These are phyloP conservation scores for Sebastes nivosus DNA, from an alignment of 2,797 vertebrate genomes.

Conservation along the genomic window DNA sequence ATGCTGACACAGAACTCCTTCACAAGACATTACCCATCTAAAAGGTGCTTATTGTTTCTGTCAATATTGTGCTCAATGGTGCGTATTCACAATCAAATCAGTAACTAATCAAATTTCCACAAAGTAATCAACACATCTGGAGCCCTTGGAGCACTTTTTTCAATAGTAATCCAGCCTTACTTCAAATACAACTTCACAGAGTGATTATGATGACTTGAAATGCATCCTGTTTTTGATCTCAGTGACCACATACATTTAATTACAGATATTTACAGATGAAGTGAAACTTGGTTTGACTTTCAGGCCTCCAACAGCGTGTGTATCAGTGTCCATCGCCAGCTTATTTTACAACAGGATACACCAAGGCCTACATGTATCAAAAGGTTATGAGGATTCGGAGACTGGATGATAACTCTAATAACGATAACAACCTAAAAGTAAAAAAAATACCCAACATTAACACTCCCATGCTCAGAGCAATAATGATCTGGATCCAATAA, in stretches of 20 bases:
- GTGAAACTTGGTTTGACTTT: constrained; percentile 22
- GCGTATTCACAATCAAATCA: not conserved
- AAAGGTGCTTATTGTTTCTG: not conserved
- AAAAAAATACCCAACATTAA: constrained; percentile 1
- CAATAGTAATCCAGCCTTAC: not conserved
- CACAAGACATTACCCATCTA: not conserved
- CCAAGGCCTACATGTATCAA: not conserved
- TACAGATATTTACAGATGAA: constrained; percentile 73
- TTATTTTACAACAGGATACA: constrained; percentile 1
- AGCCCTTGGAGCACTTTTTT: not conserved
- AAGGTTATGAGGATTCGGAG: not conserved
- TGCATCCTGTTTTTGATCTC: constrained; percentile 10
- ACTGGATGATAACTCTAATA: not conserved
- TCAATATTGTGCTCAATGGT: not conserved
- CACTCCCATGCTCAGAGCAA: not conserved
- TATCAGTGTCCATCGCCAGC: constrained; percentile 2
- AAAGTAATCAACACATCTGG: not conserved
- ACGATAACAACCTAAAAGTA: not conserved
- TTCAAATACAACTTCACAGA: not conserved
- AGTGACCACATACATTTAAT: constrained; percentile 36
- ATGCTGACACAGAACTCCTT: not conserved
- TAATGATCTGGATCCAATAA: constrained; percentile 10
- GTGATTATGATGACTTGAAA: constrained; percentile 10
- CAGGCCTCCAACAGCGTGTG: not conserved
- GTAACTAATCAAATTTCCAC: not conserved